Evolutionary conservation across 1,140 invertebrate species (phyloP), one percentile per base, ranked within the genome.

Genomic region (Mycetomoellerius zeteki): DNA sequence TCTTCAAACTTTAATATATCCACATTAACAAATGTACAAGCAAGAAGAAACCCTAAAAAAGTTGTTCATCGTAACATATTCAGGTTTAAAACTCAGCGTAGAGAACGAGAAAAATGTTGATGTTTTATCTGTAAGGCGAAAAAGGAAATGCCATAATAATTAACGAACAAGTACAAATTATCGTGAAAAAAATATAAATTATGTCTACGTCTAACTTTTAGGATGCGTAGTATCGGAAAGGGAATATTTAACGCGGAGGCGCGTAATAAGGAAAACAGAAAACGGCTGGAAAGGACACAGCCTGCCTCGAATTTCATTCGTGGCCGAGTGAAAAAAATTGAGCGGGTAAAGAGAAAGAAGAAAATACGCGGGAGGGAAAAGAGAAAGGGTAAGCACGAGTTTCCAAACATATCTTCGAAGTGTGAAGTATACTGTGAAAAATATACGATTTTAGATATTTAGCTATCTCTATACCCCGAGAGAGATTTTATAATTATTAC

Each of bases 81-180:
- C 93, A 93, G 92, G 92, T 95, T 90, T 94, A 88, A 93, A 94
- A 92, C 91, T 94, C 93, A 93, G 93, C 86, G 90, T 92, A 91
- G 82, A 89, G 30, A 88, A 71, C 54, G 80, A 90, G 78, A 92
- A 92, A 50, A 78, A 92, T 91, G 91, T 93, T 91, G 92, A 94
- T 92, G 91, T 93, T 93, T 92, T 93, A 92, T 92, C 87, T 75
- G 80, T 90, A 91, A 89, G 84, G 78, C 78, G 50, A 90, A 90
- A 92, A 92, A 89, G 91, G 91, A 93, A 94, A 95, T 93, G 94
- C 94, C 94, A 95, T 94, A 94, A 95, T 93, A 94, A 94, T 92
- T 94, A 94, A 94, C 90, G 93, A 93, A 92, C 94, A 95, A 95
- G 95, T 95, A 95, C 95, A 95, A 95, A 95, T 95, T 95, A 93